Conservation (phyloP, 2,113 vertebrate genomes). For the Syrrhaptes paradoxus region DNA sequence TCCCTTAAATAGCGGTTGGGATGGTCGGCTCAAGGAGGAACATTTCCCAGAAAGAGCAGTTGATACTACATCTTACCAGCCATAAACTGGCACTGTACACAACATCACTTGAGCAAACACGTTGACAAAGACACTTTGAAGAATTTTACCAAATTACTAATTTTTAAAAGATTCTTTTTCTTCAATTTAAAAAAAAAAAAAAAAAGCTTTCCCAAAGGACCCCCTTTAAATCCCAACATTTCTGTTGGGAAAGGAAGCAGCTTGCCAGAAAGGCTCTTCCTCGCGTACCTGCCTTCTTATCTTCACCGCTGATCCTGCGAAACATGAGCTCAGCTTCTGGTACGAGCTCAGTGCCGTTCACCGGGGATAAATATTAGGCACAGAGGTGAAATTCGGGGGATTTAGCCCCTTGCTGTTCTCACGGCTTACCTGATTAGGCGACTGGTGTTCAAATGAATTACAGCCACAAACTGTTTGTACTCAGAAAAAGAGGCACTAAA, state of each 20-base stretch:
- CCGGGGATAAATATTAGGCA: fast-evolving
- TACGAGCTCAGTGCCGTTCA: fast-evolving
- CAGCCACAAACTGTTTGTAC: fast-evolving
- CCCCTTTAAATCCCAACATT: neutral
- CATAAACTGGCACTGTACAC: neutral
- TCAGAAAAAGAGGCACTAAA: neutral
- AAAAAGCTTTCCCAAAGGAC: neutral
- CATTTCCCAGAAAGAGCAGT: neutral
- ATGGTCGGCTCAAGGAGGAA: fast-evolving
- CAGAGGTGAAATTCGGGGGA: fast-evolving
- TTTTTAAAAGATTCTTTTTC: neutral
- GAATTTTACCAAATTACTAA: neutral
- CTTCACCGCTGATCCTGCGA: neutral
- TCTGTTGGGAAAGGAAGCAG: neutral
- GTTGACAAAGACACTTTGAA: neutral
- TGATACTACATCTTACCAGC: fast-evolving
- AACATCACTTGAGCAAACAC: neutral
- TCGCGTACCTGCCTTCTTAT: fast-evolving
- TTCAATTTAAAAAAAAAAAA: neutral
- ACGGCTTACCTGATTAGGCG: fast-evolving
- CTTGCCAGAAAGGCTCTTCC: neutral
- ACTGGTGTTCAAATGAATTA: neutral
- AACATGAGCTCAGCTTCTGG: neutral
- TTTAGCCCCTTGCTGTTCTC: neutral
- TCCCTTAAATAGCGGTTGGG: neutral